Base-by-base conservation (phyloP, 2,888 invertebrate genomes). In the Dexiosoma caninum region DNA sequence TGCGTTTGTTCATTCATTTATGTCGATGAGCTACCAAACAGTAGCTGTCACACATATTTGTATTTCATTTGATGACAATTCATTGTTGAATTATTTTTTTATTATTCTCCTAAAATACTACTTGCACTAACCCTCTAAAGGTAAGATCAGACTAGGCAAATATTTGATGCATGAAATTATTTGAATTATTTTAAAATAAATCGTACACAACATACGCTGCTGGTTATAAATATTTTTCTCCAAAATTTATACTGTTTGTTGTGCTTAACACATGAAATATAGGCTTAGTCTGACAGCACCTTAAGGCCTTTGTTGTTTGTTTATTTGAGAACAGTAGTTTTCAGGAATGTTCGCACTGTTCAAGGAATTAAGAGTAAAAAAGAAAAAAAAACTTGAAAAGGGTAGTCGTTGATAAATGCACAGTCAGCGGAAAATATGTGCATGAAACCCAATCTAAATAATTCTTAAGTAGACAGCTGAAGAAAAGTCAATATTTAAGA, bases 1-100 rank as follows among this genome's bases (percentile, higher is more conserved):
- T 35, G 23, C 46, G 49, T 60, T 40, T 46, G 46, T 5, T 23
- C 55, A 67, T 35, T 62, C 67, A 76, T 62, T 77, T 62, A 70
- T 77, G 64, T 51, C 32, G 62, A 62, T 70, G 64, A 53, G 35
- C 44, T 40, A 6, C 27, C 70, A 59, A 62, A 84, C 85, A 86
- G 87, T 84, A 85, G 86, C 87, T 87, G 87, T 86, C 88, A 87
- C 84, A 86, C 83, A 86, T 87, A 86, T 87, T 87, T 87, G 86
- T 87, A 85, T 87, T 84, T 86, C 85, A 87, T 86, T 86, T 86
- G 85, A 85, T 86, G 86, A 85, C 86, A 86, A 85, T 85, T 83
- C 80, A 80, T 82, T 81, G 76, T 76, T 83, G 84, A 84, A 30
- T 76, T 10, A n/a, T n/a, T 53, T 53, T 30, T 19, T 55, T 55